phyloP scores from a whole-genome alignment of 2,888 invertebrate genomes.

The Phyllotreta cruciferae region DNA sequence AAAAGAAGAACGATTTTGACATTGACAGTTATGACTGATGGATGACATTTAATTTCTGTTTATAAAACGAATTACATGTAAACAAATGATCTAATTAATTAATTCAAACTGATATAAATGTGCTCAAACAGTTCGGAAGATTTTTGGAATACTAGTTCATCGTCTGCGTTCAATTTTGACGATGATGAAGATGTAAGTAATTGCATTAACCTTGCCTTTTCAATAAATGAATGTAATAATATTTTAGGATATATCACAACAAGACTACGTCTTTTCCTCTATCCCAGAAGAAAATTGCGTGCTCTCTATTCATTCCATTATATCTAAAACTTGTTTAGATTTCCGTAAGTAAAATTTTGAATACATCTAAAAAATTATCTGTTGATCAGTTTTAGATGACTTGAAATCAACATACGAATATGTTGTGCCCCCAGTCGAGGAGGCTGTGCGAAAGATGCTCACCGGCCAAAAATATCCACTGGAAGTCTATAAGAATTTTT shows the following conservation, averaged over 20 bases:
- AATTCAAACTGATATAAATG: conserved; percentile 29
- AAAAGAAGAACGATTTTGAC: background rate
- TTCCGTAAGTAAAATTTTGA: conserved; percentile 36
- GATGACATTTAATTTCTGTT: background rate
- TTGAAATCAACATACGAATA: conserved; percentile 47
- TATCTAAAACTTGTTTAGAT: conserved; percentile 52
- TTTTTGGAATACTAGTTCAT: conserved; percentile 80
- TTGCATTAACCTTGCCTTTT: background rate
- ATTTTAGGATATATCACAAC: conserved; percentile 22
- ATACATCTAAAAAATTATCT: background rate
- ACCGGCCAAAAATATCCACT: conserved; percentile 62
- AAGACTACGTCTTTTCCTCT: conserved; percentile 31
- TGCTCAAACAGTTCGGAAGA: conserved; percentile 64
- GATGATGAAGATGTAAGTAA: conserved; percentile 66
- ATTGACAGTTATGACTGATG: background rate
- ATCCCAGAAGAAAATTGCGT: conserved; percentile 45
- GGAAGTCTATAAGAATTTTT: conserved; percentile 61
- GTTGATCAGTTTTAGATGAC: conserved; percentile 60
- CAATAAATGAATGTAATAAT: conserved; percentile 1
- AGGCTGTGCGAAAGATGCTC: conserved; percentile 63
- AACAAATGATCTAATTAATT: background rate
- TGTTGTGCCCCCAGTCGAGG: conserved; percentile 56
- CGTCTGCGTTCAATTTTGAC: conserved; percentile 79
- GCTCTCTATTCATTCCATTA: conserved; percentile 53
- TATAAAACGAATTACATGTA: background rate